Evolutionary conservation across 2,797 vertebrate genomes (phyloP).

Genomic region (Danio aesculapii): DNA sequence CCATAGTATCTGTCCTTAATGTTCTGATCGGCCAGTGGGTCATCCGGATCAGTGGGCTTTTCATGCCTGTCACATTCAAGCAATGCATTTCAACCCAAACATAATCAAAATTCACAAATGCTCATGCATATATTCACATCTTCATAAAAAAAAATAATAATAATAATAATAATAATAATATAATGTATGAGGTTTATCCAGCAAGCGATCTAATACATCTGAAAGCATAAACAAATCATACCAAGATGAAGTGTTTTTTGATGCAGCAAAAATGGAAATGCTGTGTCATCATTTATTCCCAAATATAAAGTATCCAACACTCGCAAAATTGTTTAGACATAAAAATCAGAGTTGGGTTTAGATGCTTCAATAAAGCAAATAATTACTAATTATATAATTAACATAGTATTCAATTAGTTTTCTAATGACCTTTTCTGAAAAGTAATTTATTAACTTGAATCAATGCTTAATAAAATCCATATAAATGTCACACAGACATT

Average conservation of each 20-base stretch:
- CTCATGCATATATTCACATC: not conserved
- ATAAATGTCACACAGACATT: too few relatives aligned
- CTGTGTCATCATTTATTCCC: not conserved
- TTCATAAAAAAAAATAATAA: too few relatives aligned
- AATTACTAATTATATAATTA: too few relatives aligned
- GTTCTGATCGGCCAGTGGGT: slow-evolving; percentile 97
- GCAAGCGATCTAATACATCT: not conserved
- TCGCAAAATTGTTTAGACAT: too few relatives aligned
- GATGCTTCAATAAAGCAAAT: too few relatives aligned
- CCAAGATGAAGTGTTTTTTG: not conserved
- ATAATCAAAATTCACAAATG: not conserved
- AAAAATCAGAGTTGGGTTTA: too few relatives aligned
- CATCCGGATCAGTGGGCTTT: slow-evolving; percentile 97
- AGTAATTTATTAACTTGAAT: too few relatives aligned
- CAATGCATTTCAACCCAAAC: not conserved
- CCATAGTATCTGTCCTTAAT: slow-evolving; percentile 99
- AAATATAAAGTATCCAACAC: too few relatives aligned
- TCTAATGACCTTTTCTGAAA: too few relatives aligned
- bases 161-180: too few relatives aligned
- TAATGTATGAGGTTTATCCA: not conserved
- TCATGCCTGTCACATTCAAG: slow-evolving; percentile 83
- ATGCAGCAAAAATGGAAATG: not conserved
- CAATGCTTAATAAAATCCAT: too few relatives aligned
- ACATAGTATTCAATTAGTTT: too few relatives aligned
- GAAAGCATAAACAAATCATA: not conserved